Percentiles rank a stretch among this genome's conserved stretches.
Conservation (phyloP, 2,888 invertebrate species). For the Hypsopygia costalis region DNA sequence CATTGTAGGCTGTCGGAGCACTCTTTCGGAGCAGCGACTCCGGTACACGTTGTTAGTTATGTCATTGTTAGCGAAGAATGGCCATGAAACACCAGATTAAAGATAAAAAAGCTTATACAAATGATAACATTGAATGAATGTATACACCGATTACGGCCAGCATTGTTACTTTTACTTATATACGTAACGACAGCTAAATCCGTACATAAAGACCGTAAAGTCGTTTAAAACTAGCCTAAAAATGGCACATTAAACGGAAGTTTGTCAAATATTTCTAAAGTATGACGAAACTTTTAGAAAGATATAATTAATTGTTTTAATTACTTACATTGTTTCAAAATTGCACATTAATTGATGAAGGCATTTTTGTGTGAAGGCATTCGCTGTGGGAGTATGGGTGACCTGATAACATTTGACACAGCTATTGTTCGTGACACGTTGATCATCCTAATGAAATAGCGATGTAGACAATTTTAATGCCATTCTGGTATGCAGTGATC, state of each 20-base stretch:
- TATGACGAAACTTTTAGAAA: not conserved
- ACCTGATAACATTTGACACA: not conserved
- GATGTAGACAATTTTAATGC: not conserved
- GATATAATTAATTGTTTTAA: not conserved
- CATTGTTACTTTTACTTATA: conserved; percentile 15
- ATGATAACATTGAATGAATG: conserved; percentile 24
- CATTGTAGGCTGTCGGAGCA: conserved; percentile 6
- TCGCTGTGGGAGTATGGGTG: not conserved
- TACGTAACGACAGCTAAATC: conserved; percentile 2
- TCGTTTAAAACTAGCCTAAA: not conserved
- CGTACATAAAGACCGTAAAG: not conserved
- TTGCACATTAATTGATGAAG: not conserved
- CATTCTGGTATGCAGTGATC: not conserved
- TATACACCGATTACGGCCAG: conserved; percentile 9
- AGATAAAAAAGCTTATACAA: conserved; percentile 23
- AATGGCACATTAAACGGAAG: not conserved
- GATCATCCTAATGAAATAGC: not conserved
- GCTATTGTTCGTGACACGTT: not conserved
- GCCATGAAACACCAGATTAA: conserved; percentile 30
- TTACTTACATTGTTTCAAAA: not conserved
- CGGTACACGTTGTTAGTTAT: conserved; percentile 24
- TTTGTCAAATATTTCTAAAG: not conserved
- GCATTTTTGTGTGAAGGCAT: not conserved
- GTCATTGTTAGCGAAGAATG: conserved; percentile 27
- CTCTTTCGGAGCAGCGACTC: not conserved